Percentiles rank a stretch among this genome's conserved stretches.
Evolutionary conservation across 2,113 vertebrate genomes (phyloP).

Genomic region (Austrofundulus limnaeus): DNA sequence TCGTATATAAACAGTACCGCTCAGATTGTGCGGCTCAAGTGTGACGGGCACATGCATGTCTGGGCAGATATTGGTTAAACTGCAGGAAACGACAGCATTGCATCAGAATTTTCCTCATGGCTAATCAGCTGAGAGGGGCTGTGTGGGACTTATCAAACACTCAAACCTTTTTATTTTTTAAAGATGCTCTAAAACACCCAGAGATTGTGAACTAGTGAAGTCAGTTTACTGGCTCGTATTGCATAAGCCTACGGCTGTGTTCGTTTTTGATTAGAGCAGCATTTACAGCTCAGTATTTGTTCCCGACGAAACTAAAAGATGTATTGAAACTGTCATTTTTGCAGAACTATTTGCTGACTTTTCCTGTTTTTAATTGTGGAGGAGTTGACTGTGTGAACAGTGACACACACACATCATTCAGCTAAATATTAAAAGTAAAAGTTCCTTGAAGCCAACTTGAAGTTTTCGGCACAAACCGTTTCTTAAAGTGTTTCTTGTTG

Average conservation of each 20-base stretch:
- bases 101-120: constrained; percentile 3
- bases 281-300: not conserved
- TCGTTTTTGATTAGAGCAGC: constrained; percentile 36
- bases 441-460: not conserved
- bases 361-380: not conserved
- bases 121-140: not conserved
- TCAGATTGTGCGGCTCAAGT: constrained; percentile 33
- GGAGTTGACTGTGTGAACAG: not conserved
- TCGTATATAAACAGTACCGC: constrained; percentile 53
- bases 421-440: not conserved
- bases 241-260: constrained; percentile 21
- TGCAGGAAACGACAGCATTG: constrained; percentile 4
- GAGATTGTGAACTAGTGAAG: not conserved
- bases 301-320: constrained; percentile 15
- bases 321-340: constrained; percentile 22
- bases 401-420: not conserved
- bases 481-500: not conserved
- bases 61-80: not conserved
- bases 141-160: not conserved
- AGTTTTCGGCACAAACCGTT: not conserved
- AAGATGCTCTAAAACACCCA: not conserved
- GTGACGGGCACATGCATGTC: constrained; percentile 18
- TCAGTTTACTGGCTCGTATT: constrained; percentile 5
- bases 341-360: constrained; percentile 28
- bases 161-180: not conserved